Evolutionary conservation across 1,140 invertebrate species (phyloP).

Genomic region (Chelonus insularis): DNA sequence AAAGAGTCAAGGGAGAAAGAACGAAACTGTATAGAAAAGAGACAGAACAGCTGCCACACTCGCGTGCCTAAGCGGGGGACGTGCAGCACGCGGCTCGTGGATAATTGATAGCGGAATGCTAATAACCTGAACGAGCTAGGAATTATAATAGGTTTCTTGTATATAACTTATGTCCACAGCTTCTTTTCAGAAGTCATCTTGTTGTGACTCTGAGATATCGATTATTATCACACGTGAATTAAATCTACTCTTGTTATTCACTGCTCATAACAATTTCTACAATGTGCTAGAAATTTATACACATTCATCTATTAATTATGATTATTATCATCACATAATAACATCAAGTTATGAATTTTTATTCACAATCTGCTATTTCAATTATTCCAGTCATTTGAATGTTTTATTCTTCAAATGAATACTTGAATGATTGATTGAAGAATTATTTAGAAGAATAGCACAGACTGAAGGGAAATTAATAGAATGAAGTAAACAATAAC

Average conservation of each 20-base stretch:
- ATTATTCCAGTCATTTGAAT: background rate
- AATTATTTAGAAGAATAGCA: background rate
- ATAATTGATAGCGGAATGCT: conserved; percentile 55
- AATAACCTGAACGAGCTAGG: conserved; percentile 51
- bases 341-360: too few relatives aligned
- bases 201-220: conserved; percentile 6
- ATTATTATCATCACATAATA: too few relatives aligned
- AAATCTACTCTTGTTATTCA: background rate
- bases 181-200: conserved; percentile 12
- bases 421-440: background rate
- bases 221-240: conserved; percentile 1
- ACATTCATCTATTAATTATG: too few relatives aligned
- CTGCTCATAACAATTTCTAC: too few relatives aligned
- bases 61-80: conserved; percentile 22
- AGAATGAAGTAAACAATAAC: conserved; percentile 54
- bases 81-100: conserved; percentile 34
- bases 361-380: too few relatives aligned
- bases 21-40: conserved; percentile 17
- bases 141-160: conserved; percentile 52
- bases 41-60: background rate
- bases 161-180: conserved; percentile 27
- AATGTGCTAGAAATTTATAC: too few relatives aligned
- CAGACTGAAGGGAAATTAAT: too few relatives aligned
- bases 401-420: background rate
- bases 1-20: conserved; percentile 5